phyloP scores from a whole-genome alignment of 2,797 vertebrate species.

The Polyboroides typus region DNA sequence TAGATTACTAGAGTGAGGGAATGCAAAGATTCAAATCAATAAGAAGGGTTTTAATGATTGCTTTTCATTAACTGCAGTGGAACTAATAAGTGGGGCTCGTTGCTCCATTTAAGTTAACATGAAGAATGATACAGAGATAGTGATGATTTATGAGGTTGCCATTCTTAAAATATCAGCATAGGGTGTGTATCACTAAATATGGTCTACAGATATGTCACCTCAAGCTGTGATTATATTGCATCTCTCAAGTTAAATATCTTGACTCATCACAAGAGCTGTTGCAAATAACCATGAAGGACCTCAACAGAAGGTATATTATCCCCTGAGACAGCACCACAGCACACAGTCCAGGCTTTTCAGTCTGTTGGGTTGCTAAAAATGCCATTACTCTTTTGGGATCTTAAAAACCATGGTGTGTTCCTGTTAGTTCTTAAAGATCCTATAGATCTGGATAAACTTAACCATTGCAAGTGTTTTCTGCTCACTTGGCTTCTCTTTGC shows the following conservation, averaged over 20 bases:
- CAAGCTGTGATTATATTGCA: not conserved
- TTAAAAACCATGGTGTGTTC: not conserved
- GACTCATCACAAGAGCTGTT: not conserved
- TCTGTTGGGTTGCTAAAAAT: not conserved
- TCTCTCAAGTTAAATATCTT: not conserved
- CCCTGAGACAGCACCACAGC: not conserved
- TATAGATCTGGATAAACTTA: not conserved
- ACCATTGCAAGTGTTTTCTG: not conserved
- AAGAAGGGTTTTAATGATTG: not conserved
- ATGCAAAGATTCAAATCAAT: not conserved
- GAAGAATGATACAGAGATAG: not conserved
- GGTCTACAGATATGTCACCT: not conserved
- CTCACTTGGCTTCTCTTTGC: not conserved
- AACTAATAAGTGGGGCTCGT: not conserved
- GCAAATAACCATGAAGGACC: not conserved
- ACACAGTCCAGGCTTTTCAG: not conserved
- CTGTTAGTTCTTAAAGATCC: not conserved
- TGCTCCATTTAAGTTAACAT: not conserved
- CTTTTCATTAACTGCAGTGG: conserved; percentile 1
- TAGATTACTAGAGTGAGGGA: not conserved
- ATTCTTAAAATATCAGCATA: not conserved
- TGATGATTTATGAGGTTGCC: not conserved
- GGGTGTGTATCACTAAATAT: not conserved
- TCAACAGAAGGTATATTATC: not conserved
- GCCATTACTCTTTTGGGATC: not conserved